Percentiles rank a stretch among this genome's conserved stretches.
These are phyloP conservation scores for Athetis lepigone DNA, from an alignment of 2,888 invertebrate genomes.

Conservation along the genomic window DNA sequence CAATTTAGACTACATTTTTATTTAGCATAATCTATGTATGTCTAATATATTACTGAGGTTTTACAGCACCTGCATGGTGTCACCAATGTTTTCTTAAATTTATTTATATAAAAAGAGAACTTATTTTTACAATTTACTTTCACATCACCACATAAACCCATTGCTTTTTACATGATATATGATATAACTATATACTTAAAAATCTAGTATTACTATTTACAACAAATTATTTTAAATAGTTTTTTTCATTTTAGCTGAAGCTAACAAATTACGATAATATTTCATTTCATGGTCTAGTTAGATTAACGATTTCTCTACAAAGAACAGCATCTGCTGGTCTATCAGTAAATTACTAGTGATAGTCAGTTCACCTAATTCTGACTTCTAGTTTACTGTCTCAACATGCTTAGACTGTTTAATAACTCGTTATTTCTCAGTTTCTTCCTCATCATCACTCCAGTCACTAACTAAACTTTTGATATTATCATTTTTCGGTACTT, in stretches of 20 bases:
- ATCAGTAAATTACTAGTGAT: too few species aligned
- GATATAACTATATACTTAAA: constrained; percentile 38
- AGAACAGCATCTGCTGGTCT: neutral
- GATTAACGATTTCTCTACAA: neutral
- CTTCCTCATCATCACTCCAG: constrained; percentile 88
- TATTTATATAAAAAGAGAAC: constrained; percentile 11
- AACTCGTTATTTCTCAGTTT: constrained; percentile 64
- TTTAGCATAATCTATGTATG: neutral
- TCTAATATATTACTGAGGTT: neutral
- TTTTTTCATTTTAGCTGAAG: constrained; percentile 23
- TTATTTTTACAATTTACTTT: constrained; percentile 14
- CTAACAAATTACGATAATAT: constrained; percentile 9
- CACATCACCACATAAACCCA: constrained; percentile 32
- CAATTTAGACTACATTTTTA: constrained; percentile 7
- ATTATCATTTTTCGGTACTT: constrained; percentile 75
- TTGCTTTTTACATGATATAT: constrained; percentile 60
- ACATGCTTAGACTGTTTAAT: constrained; percentile 11
- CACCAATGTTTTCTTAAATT: constrained; percentile 3
- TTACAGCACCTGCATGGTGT: constrained; percentile 2
- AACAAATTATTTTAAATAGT: constrained; percentile 49
- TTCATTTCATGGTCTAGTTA: neutral
- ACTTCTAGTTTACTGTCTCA: too few species aligned
- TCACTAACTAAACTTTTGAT: constrained; percentile 88
- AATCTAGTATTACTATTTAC: constrained; percentile 53
- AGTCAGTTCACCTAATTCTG: too few species aligned